These are phyloP conservation scores for Amblyjoppa fuscipennis DNA, from an alignment of 2,888 invertebrate species.

Conservation along the genomic window DNA sequence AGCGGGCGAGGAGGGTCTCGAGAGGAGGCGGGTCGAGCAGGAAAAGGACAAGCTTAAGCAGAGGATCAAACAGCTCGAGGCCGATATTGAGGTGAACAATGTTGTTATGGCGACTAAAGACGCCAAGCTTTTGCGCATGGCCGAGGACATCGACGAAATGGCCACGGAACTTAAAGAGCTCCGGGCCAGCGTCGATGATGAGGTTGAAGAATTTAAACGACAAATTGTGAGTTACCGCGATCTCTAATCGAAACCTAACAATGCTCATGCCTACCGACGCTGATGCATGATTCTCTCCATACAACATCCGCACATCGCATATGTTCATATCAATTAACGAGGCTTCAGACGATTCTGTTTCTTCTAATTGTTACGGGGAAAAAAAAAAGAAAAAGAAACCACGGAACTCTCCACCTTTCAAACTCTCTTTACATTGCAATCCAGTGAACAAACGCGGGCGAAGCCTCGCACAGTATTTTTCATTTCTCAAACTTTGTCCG, in stretches of 20 bases:
- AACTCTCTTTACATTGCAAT: background rate
- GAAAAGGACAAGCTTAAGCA: constrained; percentile 90
- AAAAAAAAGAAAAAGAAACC: background rate
- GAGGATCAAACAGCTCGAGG: constrained; percentile 88
- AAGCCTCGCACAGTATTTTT: background rate
- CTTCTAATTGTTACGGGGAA: background rate
- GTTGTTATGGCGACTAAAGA: constrained; percentile 90
- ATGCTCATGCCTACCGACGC: constrained; percentile 20
- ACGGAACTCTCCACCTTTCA: background rate
- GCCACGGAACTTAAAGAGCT: constrained; percentile 88
- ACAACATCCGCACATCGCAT: background rate
- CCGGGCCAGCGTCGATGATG: constrained; percentile 84
- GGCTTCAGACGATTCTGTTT: background rate
- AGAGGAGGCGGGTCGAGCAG: constrained; percentile 90
- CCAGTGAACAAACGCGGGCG: background rate
- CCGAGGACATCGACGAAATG: constrained; percentile 91
- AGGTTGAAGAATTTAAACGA: constrained; percentile 84
- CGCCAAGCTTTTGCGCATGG: constrained; percentile 90
- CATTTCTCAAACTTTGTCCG: background rate
- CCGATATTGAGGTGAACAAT: constrained; percentile 89
- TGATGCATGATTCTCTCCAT: constrained; percentile 35
- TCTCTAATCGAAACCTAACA: constrained; percentile 61
- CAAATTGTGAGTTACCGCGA: constrained; percentile 85
- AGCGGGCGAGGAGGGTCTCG: constrained; percentile 94
- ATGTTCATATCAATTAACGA: background rate